Evolutionary conservation across 2,888 invertebrate species (phyloP).

Genomic region (Lycia hirtaria): DNA sequence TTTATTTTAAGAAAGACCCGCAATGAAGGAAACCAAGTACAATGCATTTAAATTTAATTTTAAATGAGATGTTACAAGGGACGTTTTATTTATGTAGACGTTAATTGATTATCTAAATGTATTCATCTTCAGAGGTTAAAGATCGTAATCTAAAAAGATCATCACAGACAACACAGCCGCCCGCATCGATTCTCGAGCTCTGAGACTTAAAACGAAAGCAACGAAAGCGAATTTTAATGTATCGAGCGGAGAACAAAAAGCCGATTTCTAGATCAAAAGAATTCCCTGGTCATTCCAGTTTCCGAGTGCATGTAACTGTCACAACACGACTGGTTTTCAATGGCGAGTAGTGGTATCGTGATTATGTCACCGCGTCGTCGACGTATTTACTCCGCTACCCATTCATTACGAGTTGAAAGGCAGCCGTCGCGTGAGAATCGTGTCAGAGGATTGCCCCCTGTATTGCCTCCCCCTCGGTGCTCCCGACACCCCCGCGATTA

Average conservation of each 20-base stretch:
- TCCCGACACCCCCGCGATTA: conserved; percentile 70
- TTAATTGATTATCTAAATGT: not conserved
- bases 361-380: conserved; percentile 66
- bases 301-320: conserved; percentile 53
- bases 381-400: conserved; percentile 73
- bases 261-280: conserved; percentile 49
- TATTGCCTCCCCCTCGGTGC: conserved; percentile 42
- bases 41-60: not conserved
- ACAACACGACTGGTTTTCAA: conserved; percentile 64
- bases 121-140: not conserved
- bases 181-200: conserved; percentile 4
- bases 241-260: conserved; percentile 43
- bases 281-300: conserved; percentile 58
- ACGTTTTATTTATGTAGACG: not conserved
- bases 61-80: too few species aligned
- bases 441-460: conserved; percentile 69
- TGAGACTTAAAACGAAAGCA: conserved; percentile 31
- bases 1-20: not conserved
- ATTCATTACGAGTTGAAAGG: conserved; percentile 81
- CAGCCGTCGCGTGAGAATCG: conserved; percentile 82
- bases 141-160: not conserved
- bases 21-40: not conserved
- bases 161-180: conserved; percentile 4
- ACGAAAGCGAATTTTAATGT: conserved; percentile 46
- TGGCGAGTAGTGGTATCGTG: conserved; percentile 55